Evolutionary conservation across 1,140 invertebrate genomes (phyloP).

Genomic region (Drosophila aff.): DNA sequence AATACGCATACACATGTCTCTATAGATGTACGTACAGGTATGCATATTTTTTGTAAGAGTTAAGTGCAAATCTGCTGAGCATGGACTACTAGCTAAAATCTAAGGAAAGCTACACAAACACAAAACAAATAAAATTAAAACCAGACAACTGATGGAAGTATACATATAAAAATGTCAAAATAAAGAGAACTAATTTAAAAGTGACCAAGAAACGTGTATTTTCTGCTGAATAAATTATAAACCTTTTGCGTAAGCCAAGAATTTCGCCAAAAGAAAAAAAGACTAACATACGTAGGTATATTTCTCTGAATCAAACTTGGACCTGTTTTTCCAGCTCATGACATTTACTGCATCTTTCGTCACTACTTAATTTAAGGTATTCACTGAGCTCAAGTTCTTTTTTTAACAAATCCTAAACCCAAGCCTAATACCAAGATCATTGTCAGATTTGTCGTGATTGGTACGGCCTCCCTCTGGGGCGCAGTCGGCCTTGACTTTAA

Average conservation of each 20-base stretch:
- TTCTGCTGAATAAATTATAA: neutral
- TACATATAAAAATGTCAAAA: slow-evolving; percentile 66
- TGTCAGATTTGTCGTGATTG: slow-evolving; percentile 65
- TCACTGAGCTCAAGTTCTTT: slow-evolving; percentile 15
- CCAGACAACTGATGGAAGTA: slow-evolving; percentile 46
- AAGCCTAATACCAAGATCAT: slow-evolving; percentile 45
- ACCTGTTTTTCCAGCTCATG: slow-evolving; percentile 23
- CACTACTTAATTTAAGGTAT: slow-evolving; percentile 15
- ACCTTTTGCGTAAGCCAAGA: slow-evolving; percentile 7
- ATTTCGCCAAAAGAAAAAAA: neutral
- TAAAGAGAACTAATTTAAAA: slow-evolving; percentile 68
- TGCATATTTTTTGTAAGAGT: slow-evolving; percentile 59
- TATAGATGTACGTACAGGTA: slow-evolving; percentile 32
- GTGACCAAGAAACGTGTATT: slow-evolving; percentile 1
- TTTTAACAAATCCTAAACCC: slow-evolving; percentile 29
- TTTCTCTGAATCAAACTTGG: neutral
- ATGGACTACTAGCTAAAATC: slow-evolving; percentile 75
- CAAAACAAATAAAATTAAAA: slow-evolving; percentile 18
- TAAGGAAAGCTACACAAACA: slow-evolving; percentile 54
- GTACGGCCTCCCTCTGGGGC: slow-evolving; percentile 68
- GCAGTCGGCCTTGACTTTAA: slow-evolving; percentile 76
- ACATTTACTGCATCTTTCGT: slow-evolving; percentile 31
- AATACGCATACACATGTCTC: slow-evolving; percentile 22
- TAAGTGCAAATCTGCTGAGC: slow-evolving; percentile 70
- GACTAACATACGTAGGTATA: neutral